Evolutionary conservation across 2,113 vertebrate genomes (phyloP), one percentile per base, ranked within the genome.

Genomic region (Syrmaticus mikado): DNA sequence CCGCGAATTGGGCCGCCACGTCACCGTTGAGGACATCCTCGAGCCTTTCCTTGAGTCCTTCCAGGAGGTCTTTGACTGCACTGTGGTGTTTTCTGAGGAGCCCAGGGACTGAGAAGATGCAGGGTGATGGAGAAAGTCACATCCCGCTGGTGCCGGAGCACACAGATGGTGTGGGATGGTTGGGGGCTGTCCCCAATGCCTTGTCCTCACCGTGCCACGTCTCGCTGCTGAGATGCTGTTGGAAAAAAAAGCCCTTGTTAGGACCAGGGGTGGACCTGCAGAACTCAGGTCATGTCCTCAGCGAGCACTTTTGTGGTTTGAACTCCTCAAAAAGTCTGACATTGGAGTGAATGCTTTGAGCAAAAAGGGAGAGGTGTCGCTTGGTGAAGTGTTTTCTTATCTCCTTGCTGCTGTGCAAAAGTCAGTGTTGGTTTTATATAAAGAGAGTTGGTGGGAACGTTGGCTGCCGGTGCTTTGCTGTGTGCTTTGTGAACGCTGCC

Each of bases 41-140:
- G 7, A 92, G 50, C 96, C 93, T 38, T 96, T 96, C 92, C 92
- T 96, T 1, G 53, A 94, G 21, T 61, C 75, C 87, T 95, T 96
- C 90, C 96, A 73, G 72, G 94, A 96, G 79, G 93, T 92, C 13
- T 96, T 96, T 2, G 85, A 77, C 60, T 95, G 94, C 79, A 34
- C 90, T 3, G 68, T 95, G 67, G 87, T 95, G 52, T 76, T 85
- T 4, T 11, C 84, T 0, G 89, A 95, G 22, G 89, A 74, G 0
- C 17, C 79, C 0, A 30, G 22, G 4, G 40, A 73, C 45, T 90
- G 89, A 75, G 24, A 60, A 24, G 43, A 27, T 22, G 16, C 25
- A 1, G 0, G 34, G 21, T 6, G 34, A 10, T 16, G 58, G 34
- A 10, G 6, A 36, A 25, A 13, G 58, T 22, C 58, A 14, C 21